Evolutionary conservation across 2,888 invertebrate species (phyloP).

Genomic region (Lordiphosa fenestrarum): DNA sequence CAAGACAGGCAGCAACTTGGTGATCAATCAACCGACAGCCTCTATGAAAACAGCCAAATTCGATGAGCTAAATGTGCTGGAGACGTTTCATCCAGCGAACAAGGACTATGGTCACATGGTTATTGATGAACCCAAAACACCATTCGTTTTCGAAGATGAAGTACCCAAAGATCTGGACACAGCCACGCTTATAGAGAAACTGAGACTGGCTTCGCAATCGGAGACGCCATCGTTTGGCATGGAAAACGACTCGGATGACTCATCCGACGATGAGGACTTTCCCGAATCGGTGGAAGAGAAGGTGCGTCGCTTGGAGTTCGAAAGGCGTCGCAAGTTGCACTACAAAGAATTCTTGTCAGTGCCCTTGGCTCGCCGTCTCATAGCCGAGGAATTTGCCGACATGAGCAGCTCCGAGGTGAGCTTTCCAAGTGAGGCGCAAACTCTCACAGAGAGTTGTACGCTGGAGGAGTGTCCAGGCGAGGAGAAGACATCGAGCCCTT

Average conservation of each 20-base stretch:
- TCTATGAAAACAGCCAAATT: constrained; percentile 84
- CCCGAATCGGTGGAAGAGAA: constrained; percentile 84
- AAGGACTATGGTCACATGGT: constrained; percentile 99
- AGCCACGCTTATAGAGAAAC: constrained; percentile 87
- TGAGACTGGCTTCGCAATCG: constrained; percentile 72
- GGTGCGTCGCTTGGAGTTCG: constrained; percentile 89
- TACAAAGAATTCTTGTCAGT: constrained; percentile 98
- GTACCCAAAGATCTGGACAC: constrained; percentile 84
- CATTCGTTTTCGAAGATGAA: constrained; percentile 85
- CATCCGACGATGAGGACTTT: constrained; percentile 82
- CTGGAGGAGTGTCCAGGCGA: no score
- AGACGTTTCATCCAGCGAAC: constrained; percentile 97
- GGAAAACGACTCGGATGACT: constrained; percentile 80
- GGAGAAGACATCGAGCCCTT: neutral
- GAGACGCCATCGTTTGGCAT: constrained; percentile 79
- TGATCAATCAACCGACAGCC: neutral
- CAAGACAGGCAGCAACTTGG: constrained; percentile 9
- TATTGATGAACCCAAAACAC: constrained; percentile 98
- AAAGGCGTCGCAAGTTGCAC: constrained; percentile 95
- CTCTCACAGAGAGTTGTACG: no score
- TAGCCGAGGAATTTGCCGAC: constrained; percentile 93
- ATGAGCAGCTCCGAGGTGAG: constrained; percentile 83
- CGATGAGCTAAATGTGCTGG: constrained; percentile 99
- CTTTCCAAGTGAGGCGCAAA: no score
- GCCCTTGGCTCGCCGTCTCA: constrained; percentile 92